Conservation (phyloP, 2,113 vertebrate species). For the Coptodon rendalli region DNA sequence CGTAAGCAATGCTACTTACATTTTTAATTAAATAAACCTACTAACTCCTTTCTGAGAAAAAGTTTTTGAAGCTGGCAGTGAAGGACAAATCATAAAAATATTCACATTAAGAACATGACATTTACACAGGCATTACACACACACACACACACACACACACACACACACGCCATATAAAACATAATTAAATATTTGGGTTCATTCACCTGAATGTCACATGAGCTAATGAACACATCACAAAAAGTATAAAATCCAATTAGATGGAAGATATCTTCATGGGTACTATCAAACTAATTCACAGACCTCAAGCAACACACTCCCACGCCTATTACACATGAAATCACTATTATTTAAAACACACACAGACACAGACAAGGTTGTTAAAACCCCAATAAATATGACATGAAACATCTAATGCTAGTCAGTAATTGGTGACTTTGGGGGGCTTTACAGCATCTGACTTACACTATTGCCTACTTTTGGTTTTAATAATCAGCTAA, state of each 20-base stretch:
- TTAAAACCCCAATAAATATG: neutral
- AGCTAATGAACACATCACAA: neutral
- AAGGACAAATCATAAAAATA: neutral
- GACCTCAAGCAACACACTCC: neutral
- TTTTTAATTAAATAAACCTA: neutral
- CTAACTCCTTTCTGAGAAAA: neutral
- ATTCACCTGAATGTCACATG: neutral
- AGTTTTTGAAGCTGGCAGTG: neutral
- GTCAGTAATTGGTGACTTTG: neutral
- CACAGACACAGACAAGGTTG: neutral
- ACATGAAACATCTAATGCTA: neutral
- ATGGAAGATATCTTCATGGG: neutral
- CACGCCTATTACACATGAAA: neutral
- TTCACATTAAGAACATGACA: conserved; percentile 34
- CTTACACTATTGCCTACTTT: neutral
- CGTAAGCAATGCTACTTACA: neutral
- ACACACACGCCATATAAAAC: neutral
- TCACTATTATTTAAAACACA: neutral
- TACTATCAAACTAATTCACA: neutral
- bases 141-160: neutral
- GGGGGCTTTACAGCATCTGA: neutral
- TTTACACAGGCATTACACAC: neutral
- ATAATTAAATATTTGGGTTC: neutral
- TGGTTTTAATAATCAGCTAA: neutral
- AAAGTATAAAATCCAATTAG: neutral